Base-by-base conservation (phyloP, 2,113 vertebrate species). In the Meriones unguiculatus region DNA sequence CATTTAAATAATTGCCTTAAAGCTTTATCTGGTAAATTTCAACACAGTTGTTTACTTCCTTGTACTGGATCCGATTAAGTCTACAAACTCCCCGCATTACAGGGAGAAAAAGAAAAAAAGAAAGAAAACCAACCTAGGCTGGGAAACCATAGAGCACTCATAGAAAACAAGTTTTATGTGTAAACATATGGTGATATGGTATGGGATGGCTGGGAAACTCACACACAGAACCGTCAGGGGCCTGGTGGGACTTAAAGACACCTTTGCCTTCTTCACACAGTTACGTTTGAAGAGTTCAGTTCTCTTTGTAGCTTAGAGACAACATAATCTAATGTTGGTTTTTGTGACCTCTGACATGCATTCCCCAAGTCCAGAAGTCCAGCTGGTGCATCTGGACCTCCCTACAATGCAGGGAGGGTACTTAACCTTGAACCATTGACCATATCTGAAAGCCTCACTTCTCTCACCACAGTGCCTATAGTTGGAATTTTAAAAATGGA, bases 1-100 rank as follows among this genome's bases (percentile, higher is more conserved):
- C 32, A 97, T 94, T 95, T 96, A 95, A 94, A 90, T 50, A 90
- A 46, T 77, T 94, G 81, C 95, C 90, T 96, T 91, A 88, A 94
- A 92, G 87, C 41, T 77, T 2, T 77, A 4, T 38, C 67, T 87
- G 89, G 30, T 76, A 69, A 89, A 90, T 86, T 87, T 65, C 86
- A 78, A 67, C 67, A 64, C 12, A 76, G 59, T 72, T 35, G 54
- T 90, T 94, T 91, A 91, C 67, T 65, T 85, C 90, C 62, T 77
- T 88, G 28, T 81, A 81, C 41, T 9, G 76, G 38, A 96, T 85
- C 75, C 89, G 82, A 96, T 95, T 75, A 89, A 84, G 80, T 87
- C 62, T 95, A 76, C 64, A 73, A 59, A 67, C 85, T 89, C 69
- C 90, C 52, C 69, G 8, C 5, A 25, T 88, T 93, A 89, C 17